Conservation (phyloP, 2,113 vertebrate genomes). For the Nansenia antarctica region DNA sequence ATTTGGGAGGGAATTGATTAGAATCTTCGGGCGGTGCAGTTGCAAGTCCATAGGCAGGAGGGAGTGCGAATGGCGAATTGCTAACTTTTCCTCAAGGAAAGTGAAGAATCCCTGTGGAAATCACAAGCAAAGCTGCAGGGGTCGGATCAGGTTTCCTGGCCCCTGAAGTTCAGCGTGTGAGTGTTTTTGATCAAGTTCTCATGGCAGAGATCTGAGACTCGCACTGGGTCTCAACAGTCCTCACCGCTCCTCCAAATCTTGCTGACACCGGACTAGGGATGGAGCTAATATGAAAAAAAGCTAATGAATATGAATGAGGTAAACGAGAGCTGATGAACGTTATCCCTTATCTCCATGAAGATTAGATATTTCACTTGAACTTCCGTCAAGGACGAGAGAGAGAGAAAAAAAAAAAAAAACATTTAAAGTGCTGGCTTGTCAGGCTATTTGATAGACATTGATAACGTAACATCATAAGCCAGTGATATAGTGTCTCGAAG, state of each 20-base stretch:
- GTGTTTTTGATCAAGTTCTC: constrained; percentile 61
- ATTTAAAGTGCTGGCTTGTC: constrained; percentile 55
- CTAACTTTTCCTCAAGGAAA: constrained; percentile 28
- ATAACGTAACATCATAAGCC: constrained; percentile 56
- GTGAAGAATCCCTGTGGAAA: constrained; percentile 31
- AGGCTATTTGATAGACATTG: constrained; percentile 58
- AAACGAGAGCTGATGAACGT: constrained; percentile 72
- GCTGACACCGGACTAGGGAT: constrained; percentile 51
- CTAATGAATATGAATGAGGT: constrained; percentile 71
- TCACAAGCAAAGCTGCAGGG: constrained; percentile 30
- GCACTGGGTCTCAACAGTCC: constrained; percentile 46
- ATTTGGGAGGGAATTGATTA: neutral
- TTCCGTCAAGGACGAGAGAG: constrained; percentile 62
- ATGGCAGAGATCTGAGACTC: constrained; percentile 52
- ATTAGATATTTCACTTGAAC: constrained; percentile 73
- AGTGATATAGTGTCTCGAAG: constrained; percentile 31
- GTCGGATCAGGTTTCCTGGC: constrained; percentile 56
- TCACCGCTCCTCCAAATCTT: constrained; percentile 47
- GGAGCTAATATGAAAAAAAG: constrained; percentile 48
- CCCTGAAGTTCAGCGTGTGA: constrained; percentile 41
- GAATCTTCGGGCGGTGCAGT: constrained; percentile 14
- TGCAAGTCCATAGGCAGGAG: constrained; percentile 6
- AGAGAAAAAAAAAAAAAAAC: constrained; percentile 43
- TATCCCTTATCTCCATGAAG: constrained; percentile 72
- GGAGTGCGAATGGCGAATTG: constrained; percentile 35